Percentiles rank a stretch among this genome's conserved stretches.
Evolutionary conservation across 2,888 invertebrate genomes (phyloP).

Genomic region (Pseudococcus jackbeardsleyi): DNA sequence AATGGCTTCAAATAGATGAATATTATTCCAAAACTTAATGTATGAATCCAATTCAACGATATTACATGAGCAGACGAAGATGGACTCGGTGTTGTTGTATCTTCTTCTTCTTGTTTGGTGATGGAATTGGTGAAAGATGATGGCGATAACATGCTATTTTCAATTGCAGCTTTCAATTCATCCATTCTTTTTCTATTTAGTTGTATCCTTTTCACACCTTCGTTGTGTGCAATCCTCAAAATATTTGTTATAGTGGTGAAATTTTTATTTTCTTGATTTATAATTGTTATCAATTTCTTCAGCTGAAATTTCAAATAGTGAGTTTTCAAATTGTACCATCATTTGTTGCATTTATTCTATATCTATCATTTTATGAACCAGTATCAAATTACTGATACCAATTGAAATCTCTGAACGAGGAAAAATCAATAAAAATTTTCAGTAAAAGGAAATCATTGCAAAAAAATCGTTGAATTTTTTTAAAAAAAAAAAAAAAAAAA

Average conservation of each 20-base stretch:
- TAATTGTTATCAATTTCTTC: slow-evolving; percentile 11
- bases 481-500: too few species aligned
- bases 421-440: too few species aligned
- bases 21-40: background rate
- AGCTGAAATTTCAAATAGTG: background rate
- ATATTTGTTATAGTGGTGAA: background rate
- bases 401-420: too few species aligned
- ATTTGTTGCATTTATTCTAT: background rate
- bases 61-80: background rate
- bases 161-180: background rate
- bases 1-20: background rate
- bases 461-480: too few species aligned
- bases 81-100: background rate
- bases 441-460: too few species aligned
- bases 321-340: background rate
- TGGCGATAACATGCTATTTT: background rate
- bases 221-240: background rate
- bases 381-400: too few species aligned
- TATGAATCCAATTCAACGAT: background rate
- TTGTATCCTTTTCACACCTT: background rate
- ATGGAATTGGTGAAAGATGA: background rate
- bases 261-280: background rate
- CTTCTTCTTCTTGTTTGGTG: background rate
- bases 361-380: too few species aligned
- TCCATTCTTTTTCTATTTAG: slow-evolving; percentile 19